phyloP scores from a whole-genome alignment of 2,888 invertebrate genomes.

The Saturnia pavonia region DNA sequence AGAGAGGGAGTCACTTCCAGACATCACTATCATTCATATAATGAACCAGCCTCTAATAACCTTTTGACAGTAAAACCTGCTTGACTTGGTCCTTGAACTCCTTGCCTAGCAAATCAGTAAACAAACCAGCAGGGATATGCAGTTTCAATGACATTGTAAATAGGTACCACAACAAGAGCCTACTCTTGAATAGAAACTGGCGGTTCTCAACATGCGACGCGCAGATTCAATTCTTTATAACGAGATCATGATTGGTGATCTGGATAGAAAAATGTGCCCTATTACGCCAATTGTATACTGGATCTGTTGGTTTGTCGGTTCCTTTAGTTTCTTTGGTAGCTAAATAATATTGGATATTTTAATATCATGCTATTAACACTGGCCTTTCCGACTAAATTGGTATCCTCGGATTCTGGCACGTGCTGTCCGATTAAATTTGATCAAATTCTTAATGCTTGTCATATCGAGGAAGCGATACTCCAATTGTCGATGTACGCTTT shows the following conservation, averaged over 20 bases:
- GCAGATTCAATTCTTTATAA: not conserved
- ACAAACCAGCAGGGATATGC: not conserved
- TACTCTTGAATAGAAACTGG: not conserved
- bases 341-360: not conserved
- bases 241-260: not conserved
- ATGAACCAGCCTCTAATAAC: no score
- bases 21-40: no score
- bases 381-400: not conserved
- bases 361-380: not conserved
- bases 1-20: no score
- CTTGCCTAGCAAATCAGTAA: not conserved
- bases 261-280: not conserved
- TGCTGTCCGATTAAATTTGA: not conserved
- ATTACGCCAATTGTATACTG: not conserved
- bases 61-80: no score
- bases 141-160: not conserved
- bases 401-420: not conserved
- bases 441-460: not conserved
- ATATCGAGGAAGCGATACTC: not conserved
- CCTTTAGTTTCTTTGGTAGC: not conserved
- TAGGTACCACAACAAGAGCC: not conserved
- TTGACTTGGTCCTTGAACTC: no score
- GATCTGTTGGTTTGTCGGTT: not conserved
- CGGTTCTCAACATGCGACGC: not conserved
- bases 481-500: not conserved